Evolutionary conservation across 1,140 invertebrate genomes (phyloP).

Genomic region (Frieseomelitta varia): DNA sequence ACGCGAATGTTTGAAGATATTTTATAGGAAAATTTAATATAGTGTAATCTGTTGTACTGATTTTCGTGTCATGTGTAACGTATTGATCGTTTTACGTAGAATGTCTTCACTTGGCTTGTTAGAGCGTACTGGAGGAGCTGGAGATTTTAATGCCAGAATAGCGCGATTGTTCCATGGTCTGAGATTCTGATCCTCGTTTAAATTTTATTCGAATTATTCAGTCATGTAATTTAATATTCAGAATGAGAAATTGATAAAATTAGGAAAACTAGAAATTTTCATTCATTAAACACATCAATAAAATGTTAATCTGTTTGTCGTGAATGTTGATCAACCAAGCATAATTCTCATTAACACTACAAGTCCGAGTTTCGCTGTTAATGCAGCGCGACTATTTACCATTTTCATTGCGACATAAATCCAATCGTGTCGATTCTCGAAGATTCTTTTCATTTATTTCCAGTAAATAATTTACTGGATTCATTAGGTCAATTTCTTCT

Average conservation of each 20-base stretch:
- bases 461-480: background rate
- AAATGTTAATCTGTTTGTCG: background rate
- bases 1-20: background rate
- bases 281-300: background rate
- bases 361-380: background rate
- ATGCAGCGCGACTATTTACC: background rate
- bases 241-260: too few relatives aligned
- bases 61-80: background rate
- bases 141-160: slow-evolving; percentile 25
- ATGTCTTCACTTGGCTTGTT: background rate
- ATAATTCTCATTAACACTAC: background rate
- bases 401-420: background rate
- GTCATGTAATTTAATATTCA: background rate
- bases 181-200: too few relatives aligned
- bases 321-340: background rate
- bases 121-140: background rate
- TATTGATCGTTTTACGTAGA: background rate
- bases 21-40: background rate
- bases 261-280: background rate
- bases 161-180: too few relatives aligned
- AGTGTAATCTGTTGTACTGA: background rate
- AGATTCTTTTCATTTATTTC: background rate
- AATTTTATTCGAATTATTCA: background rate
- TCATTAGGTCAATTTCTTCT: background rate
- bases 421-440: background rate